Conservation (phyloP, 2,797 vertebrate species). For the Girardinus metallicus region DNA sequence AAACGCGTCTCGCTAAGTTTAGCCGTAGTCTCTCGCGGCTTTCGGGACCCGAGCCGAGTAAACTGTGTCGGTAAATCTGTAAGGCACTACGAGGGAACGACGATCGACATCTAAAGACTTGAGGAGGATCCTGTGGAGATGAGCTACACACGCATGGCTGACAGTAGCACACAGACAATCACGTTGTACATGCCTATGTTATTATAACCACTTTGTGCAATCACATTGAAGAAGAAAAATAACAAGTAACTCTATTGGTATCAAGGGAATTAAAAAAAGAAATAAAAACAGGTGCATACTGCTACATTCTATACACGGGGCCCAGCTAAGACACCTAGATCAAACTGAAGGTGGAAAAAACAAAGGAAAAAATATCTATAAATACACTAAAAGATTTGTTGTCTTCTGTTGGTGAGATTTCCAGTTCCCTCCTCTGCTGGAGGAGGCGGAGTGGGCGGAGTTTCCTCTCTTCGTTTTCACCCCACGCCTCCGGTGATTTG, state of each 20-base stretch:
- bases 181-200: conserved; percentile 93
- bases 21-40: conserved; percentile 80
- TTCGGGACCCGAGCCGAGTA: conserved; percentile 87
- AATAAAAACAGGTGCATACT: conserved; percentile 84
- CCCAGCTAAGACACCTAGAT: conserved; percentile 83
- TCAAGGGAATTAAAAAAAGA: conserved; percentile 58
- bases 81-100: conserved; percentile 99
- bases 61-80: conserved; percentile 89
- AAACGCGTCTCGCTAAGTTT: conserved; percentile 63
- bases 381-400: conserved; percentile 87
- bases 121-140: conserved; percentile 81
- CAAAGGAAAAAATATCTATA: conserved; percentile 82
- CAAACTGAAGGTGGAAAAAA: conserved; percentile 78
- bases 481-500: conserved; percentile 79
- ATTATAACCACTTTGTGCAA: conserved; percentile 94
- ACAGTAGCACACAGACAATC: conserved; percentile 89
- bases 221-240: conserved; percentile 82
- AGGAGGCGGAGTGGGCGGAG: conserved; percentile 67
- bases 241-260: conserved; percentile 88
- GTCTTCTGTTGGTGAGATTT: conserved; percentile 83
- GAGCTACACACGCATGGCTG: conserved; percentile 84
- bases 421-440: conserved; percentile 79
- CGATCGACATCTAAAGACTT: conserved; percentile 86
- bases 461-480: conserved; percentile 54
- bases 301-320: conserved; percentile 92